Evolutionary conservation across 2,797 vertebrate species (phyloP).

Genomic region (Astyanax mexicanus): DNA sequence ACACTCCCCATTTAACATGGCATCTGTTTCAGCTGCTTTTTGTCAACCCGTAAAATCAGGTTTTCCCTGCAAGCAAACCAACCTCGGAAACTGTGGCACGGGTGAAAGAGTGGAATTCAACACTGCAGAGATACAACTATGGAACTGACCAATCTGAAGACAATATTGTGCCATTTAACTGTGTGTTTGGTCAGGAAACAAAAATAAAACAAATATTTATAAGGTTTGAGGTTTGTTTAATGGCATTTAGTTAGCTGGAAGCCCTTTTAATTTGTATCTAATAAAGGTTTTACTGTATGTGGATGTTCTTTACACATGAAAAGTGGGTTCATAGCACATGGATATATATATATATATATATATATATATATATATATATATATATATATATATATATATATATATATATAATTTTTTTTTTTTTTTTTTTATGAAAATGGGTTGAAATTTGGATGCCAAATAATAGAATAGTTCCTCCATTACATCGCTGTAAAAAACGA

Average conservation of each 20-base stretch:
- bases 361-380: too few species aligned
- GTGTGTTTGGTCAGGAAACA: constrained; percentile 22
- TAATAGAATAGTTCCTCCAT: too few species aligned
- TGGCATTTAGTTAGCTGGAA: too few species aligned
- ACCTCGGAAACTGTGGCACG: constrained; percentile 38
- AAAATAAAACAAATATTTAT: background rate
- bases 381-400: too few species aligned
- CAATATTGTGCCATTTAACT: constrained; percentile 24
- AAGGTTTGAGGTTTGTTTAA: too few species aligned
- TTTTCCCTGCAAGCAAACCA: constrained; percentile 48
- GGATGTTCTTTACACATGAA: background rate
- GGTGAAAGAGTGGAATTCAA: constrained; percentile 38
- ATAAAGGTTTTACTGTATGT: background rate
- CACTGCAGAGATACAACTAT: constrained; percentile 16
- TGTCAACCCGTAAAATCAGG: constrained; percentile 62
- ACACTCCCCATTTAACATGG: constrained; percentile 60
- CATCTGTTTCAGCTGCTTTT: constrained; percentile 63
- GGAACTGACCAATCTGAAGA: constrained; percentile 33
- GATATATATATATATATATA: too few species aligned
- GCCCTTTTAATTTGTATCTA: too few species aligned
- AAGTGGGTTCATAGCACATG: too few species aligned
- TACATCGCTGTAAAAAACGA: too few species aligned
- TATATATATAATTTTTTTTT: too few species aligned
- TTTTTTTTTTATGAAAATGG: too few species aligned
- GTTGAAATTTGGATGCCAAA: too few species aligned